phyloP scores from a whole-genome alignment of 2,888 invertebrate species.

The Plagodis pulveraria region DNA sequence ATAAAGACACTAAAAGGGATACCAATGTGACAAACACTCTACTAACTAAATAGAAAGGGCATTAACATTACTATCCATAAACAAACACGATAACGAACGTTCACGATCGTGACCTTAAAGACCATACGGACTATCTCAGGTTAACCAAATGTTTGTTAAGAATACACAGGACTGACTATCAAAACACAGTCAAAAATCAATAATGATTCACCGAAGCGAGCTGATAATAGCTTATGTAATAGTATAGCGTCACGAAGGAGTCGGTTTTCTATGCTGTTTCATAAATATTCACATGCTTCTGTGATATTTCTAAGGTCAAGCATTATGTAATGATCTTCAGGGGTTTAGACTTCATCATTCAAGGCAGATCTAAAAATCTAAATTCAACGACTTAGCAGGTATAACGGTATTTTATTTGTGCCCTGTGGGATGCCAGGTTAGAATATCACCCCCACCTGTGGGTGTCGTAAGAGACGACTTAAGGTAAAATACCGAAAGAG shows the following conservation, averaged over 20 bases:
- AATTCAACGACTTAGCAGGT: not conserved
- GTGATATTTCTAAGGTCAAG: slow-evolving; percentile 15
- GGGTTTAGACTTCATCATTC: not conserved
- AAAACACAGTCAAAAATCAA: slow-evolving; percentile 62
- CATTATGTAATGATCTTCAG: slow-evolving; percentile 7
- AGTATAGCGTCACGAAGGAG: not conserved
- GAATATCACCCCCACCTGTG: too few relatives aligned
- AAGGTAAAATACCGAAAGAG: too few relatives aligned
- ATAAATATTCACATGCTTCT: slow-evolving; percentile 14
- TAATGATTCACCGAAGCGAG: slow-evolving; percentile 55
- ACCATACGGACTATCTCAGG: slow-evolving; percentile 34
- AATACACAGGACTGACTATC: slow-evolving; percentile 52
- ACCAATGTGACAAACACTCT: not conserved
- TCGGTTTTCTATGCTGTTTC: not conserved
- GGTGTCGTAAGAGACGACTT: too few relatives aligned
- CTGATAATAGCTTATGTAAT: slow-evolving; percentile 30
- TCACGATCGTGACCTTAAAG: slow-evolving; percentile 52
- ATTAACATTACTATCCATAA: slow-evolving; percentile 22
- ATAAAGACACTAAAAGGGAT: too few relatives aligned
- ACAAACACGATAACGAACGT: slow-evolving; percentile 31
- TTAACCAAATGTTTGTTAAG: slow-evolving; percentile 57
- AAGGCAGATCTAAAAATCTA: not conserved
- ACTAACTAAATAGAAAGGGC: slow-evolving; percentile 18
- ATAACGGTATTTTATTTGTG: too few relatives aligned
- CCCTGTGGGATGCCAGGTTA: too few relatives aligned